A percentile compares a stretch with the other conserved stretches of the same genome.
phyloP scores from a whole-genome alignment of 1,140 invertebrate genomes.

The Camponotus pennsylvanicus region DNA sequence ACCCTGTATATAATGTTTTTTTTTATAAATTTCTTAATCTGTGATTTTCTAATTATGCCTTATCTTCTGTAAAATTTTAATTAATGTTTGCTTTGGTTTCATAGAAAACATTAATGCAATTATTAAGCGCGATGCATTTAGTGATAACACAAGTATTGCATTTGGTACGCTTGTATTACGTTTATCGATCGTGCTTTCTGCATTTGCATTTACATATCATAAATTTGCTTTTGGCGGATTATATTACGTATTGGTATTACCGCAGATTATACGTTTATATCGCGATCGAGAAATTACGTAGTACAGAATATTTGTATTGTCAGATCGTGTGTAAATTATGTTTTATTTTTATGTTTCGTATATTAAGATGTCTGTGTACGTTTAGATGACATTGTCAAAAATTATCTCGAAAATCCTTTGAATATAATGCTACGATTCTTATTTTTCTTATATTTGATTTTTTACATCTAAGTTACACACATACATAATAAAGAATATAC shows the following conservation, averaged over 20 bases:
- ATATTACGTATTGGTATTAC: constrained; percentile 21
- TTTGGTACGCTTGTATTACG: constrained; percentile 3
- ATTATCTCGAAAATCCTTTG: neutral
- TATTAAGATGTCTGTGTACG: neutral
- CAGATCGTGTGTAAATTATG: neutral
- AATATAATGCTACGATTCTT: neutral
- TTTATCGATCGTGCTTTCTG: constrained; percentile 7
- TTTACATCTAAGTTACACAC: neutral
- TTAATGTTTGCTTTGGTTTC: neutral
- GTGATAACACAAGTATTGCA: constrained; percentile 6
- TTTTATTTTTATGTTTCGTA: neutral
- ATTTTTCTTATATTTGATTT: neutral
- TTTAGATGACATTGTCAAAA: neutral
- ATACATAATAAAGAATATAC: neutral
- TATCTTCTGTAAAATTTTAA: constrained; percentile 7
- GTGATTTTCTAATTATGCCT: neutral
- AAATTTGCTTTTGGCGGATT: constrained; percentile 14
- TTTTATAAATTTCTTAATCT: neutral
- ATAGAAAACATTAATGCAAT: constrained; percentile 4
- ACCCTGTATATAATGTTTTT: neutral
- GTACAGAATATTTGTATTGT: neutral
- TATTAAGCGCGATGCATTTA: neutral
- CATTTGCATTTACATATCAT: constrained; percentile 41
- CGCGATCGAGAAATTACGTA: neutral
- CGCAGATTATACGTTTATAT: constrained; percentile 19